Conservation (phyloP, 2,888 invertebrate genomes). For the Agrochola litura region DNA sequence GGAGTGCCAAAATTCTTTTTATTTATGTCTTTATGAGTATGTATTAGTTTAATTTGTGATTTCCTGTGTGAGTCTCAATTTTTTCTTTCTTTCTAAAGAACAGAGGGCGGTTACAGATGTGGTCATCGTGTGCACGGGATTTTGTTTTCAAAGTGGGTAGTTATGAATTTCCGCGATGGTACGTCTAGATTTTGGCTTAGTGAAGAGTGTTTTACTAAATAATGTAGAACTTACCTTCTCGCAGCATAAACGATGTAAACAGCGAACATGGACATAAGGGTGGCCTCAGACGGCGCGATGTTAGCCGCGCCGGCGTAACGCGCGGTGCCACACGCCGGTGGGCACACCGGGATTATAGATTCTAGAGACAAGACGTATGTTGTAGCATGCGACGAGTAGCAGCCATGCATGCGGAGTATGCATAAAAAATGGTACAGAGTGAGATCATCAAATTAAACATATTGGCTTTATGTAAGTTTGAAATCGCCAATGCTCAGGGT, state of each 20-base stretch:
- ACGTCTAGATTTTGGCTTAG: too few relatives aligned
- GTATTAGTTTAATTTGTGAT: too few relatives aligned
- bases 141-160: too few relatives aligned
- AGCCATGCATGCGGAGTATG: slow-evolving; percentile 30
- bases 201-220: too few relatives aligned
- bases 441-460: not conserved
- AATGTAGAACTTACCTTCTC: slow-evolving; percentile 74
- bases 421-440: not conserved
- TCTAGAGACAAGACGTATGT: slow-evolving; percentile 88
- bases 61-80: too few relatives aligned
- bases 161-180: too few relatives aligned
- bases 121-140: too few relatives aligned
- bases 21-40: too few relatives aligned
- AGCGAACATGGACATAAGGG: slow-evolving; percentile 67
- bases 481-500: not conserved
- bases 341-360: slow-evolving; percentile 97
- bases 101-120: too few relatives aligned
- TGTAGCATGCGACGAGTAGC: slow-evolving; percentile 37
- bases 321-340: slow-evolving; percentile 96
- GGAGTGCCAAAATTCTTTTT: too few relatives aligned
- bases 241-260: slow-evolving; percentile 69
- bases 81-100: too few relatives aligned
- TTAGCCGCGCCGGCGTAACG: slow-evolving; percentile 91
- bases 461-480: not conserved
- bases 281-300: slow-evolving; percentile 70